These are phyloP conservation scores for Chelon labrosus DNA, from an alignment of 2,797 vertebrate species.

Conservation along the genomic window DNA sequence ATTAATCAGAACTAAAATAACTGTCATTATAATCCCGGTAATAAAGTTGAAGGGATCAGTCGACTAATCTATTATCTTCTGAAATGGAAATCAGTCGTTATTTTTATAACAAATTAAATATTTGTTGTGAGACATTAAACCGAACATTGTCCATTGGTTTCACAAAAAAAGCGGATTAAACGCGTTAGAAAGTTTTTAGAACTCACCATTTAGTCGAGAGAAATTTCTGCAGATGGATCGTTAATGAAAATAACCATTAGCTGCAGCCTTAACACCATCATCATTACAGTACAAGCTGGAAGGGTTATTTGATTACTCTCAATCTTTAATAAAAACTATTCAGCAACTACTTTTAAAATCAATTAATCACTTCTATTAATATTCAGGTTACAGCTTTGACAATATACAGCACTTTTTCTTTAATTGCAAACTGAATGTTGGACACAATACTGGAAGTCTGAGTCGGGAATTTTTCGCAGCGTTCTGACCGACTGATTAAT, in stretches of 20 bases:
- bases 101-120: not conserved
- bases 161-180: not conserved
- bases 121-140: not conserved
- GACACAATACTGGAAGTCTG: no score
- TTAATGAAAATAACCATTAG: not conserved
- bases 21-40: not conserved
- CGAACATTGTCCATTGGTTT: not conserved
- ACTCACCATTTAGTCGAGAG: not conserved
- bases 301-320: not conserved
- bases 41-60: not conserved
- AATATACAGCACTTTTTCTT: no score
- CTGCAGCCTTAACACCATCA: not conserved
- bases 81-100: not conserved
- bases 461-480: no score
- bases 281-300: no score
- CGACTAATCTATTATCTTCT: conserved; percentile 3
- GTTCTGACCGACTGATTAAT: no score
- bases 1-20: conserved; percentile 8
- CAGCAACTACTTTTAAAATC: not conserved
- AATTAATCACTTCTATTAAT: not conserved
- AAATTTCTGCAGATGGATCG: not conserved
- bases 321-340: not conserved
- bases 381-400: no score
- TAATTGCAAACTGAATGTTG: no score
- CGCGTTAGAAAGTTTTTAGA: not conserved